Conservation (phyloP, 2,797 vertebrate genomes). For the Scyliorhinus canicula region DNA sequence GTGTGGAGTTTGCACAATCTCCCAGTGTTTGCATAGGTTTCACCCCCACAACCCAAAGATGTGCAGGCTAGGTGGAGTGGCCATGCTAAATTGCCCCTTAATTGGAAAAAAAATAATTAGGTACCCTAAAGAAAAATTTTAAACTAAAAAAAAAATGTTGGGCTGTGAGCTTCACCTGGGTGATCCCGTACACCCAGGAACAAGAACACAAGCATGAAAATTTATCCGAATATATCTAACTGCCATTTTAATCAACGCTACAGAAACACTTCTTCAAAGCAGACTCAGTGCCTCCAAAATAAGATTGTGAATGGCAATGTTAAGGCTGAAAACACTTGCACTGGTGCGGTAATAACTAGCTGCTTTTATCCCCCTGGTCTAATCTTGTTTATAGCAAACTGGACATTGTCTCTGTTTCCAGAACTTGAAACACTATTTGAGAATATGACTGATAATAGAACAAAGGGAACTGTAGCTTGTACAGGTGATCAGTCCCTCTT, state of each 20-base stretch:
- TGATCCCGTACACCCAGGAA: neutral
- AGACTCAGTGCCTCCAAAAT: neutral
- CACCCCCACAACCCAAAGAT: too few relatives aligned
- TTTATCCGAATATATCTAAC: neutral
- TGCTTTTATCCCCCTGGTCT: neutral
- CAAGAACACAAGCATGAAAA: neutral
- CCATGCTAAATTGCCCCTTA: too few relatives aligned
- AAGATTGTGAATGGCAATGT: neutral
- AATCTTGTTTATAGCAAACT: neutral
- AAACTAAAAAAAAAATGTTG: too few relatives aligned
- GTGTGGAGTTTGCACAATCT: too few relatives aligned
- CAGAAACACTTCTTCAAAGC: neutral
- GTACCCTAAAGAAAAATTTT: too few relatives aligned
- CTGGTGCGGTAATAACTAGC: neutral
- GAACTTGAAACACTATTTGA: neutral
- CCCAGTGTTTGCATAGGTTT: too few relatives aligned
- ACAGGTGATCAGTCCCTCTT: neutral
- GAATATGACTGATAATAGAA: neutral
- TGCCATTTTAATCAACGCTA: too few relatives aligned
- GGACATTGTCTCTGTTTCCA: neutral
- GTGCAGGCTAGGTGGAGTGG: too few relatives aligned
- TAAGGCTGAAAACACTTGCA: neutral
- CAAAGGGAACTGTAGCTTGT: neutral
- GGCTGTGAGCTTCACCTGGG: neutral
- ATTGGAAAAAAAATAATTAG: too few relatives aligned